A percentile compares a stretch with the other conserved stretches of the same genome.
Evolutionary conservation across 2,113 vertebrate species (phyloP).

Genomic region (Larimichthys crocea): DNA sequence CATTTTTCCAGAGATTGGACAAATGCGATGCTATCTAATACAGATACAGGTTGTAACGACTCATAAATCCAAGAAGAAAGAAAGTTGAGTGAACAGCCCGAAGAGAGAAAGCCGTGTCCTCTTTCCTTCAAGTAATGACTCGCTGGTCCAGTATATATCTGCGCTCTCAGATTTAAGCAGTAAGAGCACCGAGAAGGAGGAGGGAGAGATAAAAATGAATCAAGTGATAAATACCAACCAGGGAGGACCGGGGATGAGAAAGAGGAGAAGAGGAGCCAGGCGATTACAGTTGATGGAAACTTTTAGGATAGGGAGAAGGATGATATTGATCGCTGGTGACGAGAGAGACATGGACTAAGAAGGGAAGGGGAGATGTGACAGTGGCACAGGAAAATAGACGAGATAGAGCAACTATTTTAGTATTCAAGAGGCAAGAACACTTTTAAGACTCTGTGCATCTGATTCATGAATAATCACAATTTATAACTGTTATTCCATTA

Average conservation of each 20-base stretch:
- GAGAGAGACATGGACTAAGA: neutral
- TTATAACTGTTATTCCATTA: neutral
- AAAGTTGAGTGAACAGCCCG: conserved; percentile 22
- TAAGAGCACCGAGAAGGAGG: neutral
- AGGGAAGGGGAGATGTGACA: neutral
- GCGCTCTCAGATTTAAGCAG: conserved; percentile 19
- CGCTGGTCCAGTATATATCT: conserved; percentile 28
- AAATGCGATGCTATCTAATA: conserved; percentile 47
- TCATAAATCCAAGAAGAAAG: conserved; percentile 50
- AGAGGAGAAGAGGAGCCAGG: conserved; percentile 13
- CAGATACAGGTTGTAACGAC: conserved; percentile 36
- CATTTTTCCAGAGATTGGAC: conserved; percentile 53
- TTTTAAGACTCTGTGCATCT: neutral
- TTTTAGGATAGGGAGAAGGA: neutral
- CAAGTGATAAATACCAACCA: conserved; percentile 11
- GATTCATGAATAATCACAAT: neutral
- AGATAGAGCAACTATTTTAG: neutral
- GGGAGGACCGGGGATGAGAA: neutral
- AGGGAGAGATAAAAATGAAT: conserved; percentile 14
- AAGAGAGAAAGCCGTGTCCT: conserved; percentile 11
- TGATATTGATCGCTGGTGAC: conserved; percentile 2
- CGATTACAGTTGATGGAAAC: conserved; percentile 21
- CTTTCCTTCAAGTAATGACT: conserved; percentile 37
- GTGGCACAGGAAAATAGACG: neutral
- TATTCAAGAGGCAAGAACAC: no score